These are phyloP conservation scores for Anneissia japonica DNA, from an alignment of 35 echinoderm and acorn worm genomes.

Conservation along the genomic window DNA sequence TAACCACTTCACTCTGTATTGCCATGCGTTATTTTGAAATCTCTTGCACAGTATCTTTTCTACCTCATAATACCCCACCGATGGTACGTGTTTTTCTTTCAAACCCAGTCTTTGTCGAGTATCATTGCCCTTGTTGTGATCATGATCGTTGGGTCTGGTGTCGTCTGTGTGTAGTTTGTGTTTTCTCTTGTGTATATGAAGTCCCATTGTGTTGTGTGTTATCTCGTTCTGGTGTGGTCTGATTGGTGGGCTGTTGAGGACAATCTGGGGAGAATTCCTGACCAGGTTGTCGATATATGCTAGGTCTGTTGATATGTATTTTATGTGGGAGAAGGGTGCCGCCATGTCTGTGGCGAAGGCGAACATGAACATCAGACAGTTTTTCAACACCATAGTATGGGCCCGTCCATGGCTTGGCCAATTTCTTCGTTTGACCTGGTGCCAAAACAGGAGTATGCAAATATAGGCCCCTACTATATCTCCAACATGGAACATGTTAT, in stretches of 20 bases:
- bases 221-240: neutral
- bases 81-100: too few relatives aligned
- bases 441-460: constrained; percentile 1
- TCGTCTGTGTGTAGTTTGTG: neutral
- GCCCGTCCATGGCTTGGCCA: constrained; percentile 21
- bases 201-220: neutral
- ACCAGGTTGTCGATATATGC: neutral
- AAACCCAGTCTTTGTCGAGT: neutral
- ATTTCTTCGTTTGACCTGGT: neutral
- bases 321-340: neutral
- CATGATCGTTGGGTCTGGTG: neutral
- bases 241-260: neutral
- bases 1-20: constrained; percentile 11
- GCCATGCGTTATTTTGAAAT: neutral
- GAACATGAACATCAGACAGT: constrained; percentile 16
- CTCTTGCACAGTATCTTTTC: constrained; percentile 1
- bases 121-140: neutral
- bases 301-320: constrained; percentile 38
- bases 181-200: neutral
- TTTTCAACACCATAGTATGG: constrained; percentile 24
- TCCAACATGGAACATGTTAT: constrained; percentile 21
- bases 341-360: neutral
- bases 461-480: constrained; percentile 48
- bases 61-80: constrained; percentile 3
- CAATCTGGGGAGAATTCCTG: neutral